Base-by-base conservation (phyloP, 2,888 invertebrate species). In the Oligia fasciuncula region DNA sequence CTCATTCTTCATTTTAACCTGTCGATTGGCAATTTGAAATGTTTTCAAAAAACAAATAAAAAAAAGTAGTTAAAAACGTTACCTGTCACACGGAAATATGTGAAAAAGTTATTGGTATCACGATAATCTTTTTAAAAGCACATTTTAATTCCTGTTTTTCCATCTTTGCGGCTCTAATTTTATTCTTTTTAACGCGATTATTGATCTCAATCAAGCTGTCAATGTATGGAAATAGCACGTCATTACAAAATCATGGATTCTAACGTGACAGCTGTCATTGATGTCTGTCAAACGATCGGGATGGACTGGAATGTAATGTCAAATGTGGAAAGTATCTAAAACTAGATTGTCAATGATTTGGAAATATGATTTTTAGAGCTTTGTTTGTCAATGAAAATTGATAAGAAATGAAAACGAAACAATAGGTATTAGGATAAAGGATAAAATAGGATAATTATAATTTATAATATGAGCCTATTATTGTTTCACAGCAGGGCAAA, bases 221-320 rank as follows among this genome's bases (percentile, higher is more conserved):
- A 29, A 29, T 29, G 29, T 29, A 29, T 29, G 29, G 29, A 29
- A 29, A 29, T 29, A 29, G 29, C 29, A n/a, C 29, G 77, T 72
- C 57, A 78, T 79, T 84, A 82, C 67, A 79, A 85, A 85, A 75
- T 84, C 77, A 86, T 73, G 76, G 65, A 43, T 68, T 81, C 63
- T 72, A 74, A 76, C 43, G 40, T 63, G 46, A 70, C 77, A 65
- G 54, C 54, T 79, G 70, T 51, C 70, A 73, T 60, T 79, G 80
- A 78, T 73, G 51, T 74, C 60, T 76, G 62, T 62, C 46, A 40
- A 62, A 29, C 66, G 13, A 49, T 4, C 11, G 29, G 43, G 14
- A 4, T 35, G 29, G 4, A 54, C 29, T 69, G 60, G 43, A 19
- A 66, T 62, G 4, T 54, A 65, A 67, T 49, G 46, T 17, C 51